Percentiles rank a stretch among this genome's conserved stretches.
Conservation (phyloP, 2,797 vertebrate genomes). For the Syndactyla subalaris region DNA sequence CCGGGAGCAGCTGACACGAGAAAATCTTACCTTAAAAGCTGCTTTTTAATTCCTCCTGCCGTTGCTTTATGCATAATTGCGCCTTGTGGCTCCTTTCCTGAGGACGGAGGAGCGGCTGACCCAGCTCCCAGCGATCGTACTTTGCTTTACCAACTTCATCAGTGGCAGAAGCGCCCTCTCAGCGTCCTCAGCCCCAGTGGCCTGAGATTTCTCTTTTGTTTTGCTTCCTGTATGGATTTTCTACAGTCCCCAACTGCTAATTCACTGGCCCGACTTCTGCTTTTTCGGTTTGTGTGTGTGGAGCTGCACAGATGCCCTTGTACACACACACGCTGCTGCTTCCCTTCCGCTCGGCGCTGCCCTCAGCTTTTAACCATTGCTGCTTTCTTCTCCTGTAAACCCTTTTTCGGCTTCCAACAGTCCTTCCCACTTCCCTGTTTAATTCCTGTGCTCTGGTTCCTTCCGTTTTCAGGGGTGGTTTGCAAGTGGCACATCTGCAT, state of each 20-base stretch:
- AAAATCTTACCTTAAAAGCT: conserved; percentile 54
- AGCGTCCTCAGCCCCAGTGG: not conserved
- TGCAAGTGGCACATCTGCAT: not conserved
- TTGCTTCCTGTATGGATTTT: conserved; percentile 60
- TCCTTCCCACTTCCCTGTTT: not conserved
- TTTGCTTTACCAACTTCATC: not conserved
- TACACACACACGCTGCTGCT: not conserved
- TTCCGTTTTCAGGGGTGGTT: not conserved
- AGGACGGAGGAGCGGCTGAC: not conserved
- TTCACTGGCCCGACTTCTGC: conserved; percentile 55
- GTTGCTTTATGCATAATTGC: conserved; percentile 39
- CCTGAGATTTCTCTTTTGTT: conserved; percentile 57
- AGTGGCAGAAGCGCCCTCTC: conserved; percentile 1
- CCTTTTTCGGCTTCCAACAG: not conserved
- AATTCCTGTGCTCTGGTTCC: not conserved
- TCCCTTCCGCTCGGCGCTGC: conserved; percentile 9
- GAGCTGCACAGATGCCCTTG: conserved; percentile 38
- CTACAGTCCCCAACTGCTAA: conserved; percentile 30
- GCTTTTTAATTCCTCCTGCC: not conserved
- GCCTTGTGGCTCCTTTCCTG: not conserved
- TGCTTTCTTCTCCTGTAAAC: not conserved
- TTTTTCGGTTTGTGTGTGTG: conserved; percentile 13
- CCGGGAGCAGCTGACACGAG: not conserved
- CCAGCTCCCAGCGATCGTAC: not conserved
- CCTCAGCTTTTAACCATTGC: conserved; percentile 39